Base-by-base conservation (phyloP, 1,140 invertebrate species). In the Holcopasites calliopsidis region DNA sequence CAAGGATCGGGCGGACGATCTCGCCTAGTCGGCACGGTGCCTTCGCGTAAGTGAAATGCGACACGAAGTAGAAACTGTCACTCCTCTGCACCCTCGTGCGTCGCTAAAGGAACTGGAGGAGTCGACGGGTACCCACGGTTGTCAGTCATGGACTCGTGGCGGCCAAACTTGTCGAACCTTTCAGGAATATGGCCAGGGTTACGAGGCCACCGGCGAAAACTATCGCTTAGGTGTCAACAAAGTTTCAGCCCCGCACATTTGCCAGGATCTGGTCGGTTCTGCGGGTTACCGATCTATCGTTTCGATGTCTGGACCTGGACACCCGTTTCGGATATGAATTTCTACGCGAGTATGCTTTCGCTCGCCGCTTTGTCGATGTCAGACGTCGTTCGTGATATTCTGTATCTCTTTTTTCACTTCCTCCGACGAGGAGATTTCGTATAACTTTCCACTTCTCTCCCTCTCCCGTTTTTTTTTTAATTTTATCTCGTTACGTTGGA, bases 391-490 rank as follows among this genome's bases (percentile, higher is more conserved):
- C 55, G 35, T 60, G 10, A 11, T 40, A 21, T 23, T 62, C 23
- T n/a, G 8, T 28, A 18, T 6, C 11, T 18, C 57, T 5, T 0
- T 44, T n/a, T n/a, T n/a, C n/a, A n/a, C n/a, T n/a, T n/a, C n/a
- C n/a, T n/a, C n/a, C n/a, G n/a, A n/a, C n/a, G 4, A 54, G 62
- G n/a, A 84, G 77, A 84, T 78, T 78, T 78, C 62, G 75, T 75
- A 47, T 66, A 77, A 74, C 57, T 10, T 68, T 31, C 68, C 57
- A 23, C 83, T 76, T 73, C 72, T 52, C 49, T 66, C 5, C 28
- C 10, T 54, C 11, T 40, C 10, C 13, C 28, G 33, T 11, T 66
- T 38, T n/a, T 28, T 54, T 28, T 35, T n/a, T 50, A 52, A 50
- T 16, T 57, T 16, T 60, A 4, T 28, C 26, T 33, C 7, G 7